These are phyloP conservation scores for Leucoraja ocellata DNA, from an alignment of 2,797 vertebrate species.

Conservation along the genomic window DNA sequence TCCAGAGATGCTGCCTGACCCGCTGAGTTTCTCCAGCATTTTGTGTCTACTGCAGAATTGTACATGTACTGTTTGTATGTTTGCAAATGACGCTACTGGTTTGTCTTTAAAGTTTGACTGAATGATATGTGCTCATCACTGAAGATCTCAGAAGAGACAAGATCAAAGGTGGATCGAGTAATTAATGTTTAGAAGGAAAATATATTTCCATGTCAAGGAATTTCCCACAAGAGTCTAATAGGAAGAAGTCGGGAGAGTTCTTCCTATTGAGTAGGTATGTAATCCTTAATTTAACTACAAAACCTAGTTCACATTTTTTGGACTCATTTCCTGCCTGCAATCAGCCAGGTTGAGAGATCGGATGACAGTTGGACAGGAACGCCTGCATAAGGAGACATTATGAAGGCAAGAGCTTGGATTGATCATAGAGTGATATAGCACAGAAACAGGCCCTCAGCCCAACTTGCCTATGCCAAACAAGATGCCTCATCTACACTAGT, in stretches of 20 bases:
- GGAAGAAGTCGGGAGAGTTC: background rate
- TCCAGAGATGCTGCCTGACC: too few species aligned
- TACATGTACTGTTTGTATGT: background rate
- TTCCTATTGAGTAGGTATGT: background rate
- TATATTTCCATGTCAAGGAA: background rate
- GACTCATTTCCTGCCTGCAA: background rate
- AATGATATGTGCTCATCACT: background rate
- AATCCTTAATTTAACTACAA: background rate
- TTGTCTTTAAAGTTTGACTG: background rate
- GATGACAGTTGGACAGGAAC: background rate
- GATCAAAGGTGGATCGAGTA: background rate
- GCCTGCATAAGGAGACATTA: too few species aligned
- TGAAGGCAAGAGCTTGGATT: too few species aligned
- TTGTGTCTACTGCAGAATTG: background rate
- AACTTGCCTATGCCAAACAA: too few species aligned
- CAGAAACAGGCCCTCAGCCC: too few species aligned
- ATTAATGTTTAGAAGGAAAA: background rate
- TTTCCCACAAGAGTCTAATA: background rate
- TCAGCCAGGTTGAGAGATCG: background rate
- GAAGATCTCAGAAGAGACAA: background rate
- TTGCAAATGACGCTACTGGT: background rate
- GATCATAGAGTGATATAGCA: too few species aligned
- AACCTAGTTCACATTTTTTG: background rate
- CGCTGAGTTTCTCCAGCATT: too few species aligned
- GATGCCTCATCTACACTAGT: too few species aligned